Conservation (phyloP, 30 jellyfish, hydroid and myxozoan species). For the Mastigias papua region DNA sequence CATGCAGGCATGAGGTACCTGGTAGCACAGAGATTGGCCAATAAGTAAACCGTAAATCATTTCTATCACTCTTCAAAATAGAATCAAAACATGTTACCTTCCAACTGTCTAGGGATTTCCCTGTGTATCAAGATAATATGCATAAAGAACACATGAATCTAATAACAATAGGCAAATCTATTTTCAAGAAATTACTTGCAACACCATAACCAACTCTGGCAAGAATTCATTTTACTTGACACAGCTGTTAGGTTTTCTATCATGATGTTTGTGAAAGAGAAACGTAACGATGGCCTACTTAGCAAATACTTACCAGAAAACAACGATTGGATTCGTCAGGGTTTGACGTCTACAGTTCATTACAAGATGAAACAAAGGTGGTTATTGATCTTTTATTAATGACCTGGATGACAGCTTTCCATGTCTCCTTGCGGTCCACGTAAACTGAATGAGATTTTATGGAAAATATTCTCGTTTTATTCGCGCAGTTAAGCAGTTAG, state of each 20-base stretch:
- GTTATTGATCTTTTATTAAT: not conserved
- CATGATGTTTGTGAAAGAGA: too few relatives aligned
- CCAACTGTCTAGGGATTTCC: not conserved
- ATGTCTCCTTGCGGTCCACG: too few relatives aligned
- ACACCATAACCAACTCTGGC: too few relatives aligned
- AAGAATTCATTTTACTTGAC: too few relatives aligned
- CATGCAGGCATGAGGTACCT: not conserved
- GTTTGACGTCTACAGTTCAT: not conserved
- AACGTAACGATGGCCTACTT: too few relatives aligned
- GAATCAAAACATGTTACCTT: not conserved
- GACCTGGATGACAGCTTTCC: not conserved
- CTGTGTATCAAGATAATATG: not conserved
- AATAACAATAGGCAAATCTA: too few relatives aligned
- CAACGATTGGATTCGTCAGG: not conserved
- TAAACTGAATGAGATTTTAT: too few relatives aligned
- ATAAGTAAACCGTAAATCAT: not conserved
- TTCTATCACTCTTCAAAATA: not conserved
- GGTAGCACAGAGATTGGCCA: not conserved
- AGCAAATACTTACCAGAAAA: not conserved
- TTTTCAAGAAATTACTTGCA: too few relatives aligned
- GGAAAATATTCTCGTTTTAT: too few relatives aligned
- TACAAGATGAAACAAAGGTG: not conserved
- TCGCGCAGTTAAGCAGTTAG: too few relatives aligned
- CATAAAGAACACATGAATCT: not conserved
- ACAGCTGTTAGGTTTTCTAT: too few relatives aligned